A percentile compares a stretch with the other conserved stretches of the same genome.
phyloP scores from a whole-genome alignment of 2,888 invertebrate species.

The Volucella bombylans region DNA sequence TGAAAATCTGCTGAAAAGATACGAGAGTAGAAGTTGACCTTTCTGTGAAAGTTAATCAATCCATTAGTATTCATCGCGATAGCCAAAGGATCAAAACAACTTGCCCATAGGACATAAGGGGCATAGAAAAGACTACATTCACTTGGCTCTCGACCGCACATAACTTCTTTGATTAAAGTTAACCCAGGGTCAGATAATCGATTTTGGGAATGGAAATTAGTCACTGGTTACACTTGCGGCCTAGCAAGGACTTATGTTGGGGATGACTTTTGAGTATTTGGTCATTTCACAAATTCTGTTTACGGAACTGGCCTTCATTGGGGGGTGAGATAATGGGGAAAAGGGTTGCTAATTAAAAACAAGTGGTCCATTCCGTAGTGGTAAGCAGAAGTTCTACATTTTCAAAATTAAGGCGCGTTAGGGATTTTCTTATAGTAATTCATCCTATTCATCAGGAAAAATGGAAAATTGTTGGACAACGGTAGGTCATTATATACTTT shows the following conservation, averaged over 20 bases:
- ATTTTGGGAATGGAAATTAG: conserved; percentile 63
- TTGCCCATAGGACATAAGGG: conserved; percentile 11
- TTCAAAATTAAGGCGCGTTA: too few species aligned
- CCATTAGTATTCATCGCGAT: conserved; percentile 66
- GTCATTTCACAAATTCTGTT: conserved; percentile 55
- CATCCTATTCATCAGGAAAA: too few species aligned
- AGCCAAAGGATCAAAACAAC: conserved; percentile 54
- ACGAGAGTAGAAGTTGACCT: conserved; percentile 46
- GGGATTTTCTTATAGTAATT: too few species aligned
- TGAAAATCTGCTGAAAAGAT: neutral
- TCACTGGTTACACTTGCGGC: conserved; percentile 19
- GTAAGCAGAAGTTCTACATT: too few species aligned
- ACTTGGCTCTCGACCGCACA: conserved; percentile 57
- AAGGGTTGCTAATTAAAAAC: conserved; percentile 38
- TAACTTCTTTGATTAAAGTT: conserved; percentile 70
- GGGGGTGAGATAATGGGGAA: conserved; percentile 13
- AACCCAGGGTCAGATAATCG: conserved; percentile 70
- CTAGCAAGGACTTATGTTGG: neutral
- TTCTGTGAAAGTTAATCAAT: conserved; percentile 54
- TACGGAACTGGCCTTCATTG: conserved; percentile 33
- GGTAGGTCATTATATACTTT: too few species aligned
- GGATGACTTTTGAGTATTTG: conserved; percentile 24
- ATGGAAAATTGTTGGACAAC: too few species aligned
- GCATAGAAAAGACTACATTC: neutral
- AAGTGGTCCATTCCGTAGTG: neutral